phyloP scores from a whole-genome alignment of 2,113 vertebrate genomes.

The Gopherus flavomarginatus region DNA sequence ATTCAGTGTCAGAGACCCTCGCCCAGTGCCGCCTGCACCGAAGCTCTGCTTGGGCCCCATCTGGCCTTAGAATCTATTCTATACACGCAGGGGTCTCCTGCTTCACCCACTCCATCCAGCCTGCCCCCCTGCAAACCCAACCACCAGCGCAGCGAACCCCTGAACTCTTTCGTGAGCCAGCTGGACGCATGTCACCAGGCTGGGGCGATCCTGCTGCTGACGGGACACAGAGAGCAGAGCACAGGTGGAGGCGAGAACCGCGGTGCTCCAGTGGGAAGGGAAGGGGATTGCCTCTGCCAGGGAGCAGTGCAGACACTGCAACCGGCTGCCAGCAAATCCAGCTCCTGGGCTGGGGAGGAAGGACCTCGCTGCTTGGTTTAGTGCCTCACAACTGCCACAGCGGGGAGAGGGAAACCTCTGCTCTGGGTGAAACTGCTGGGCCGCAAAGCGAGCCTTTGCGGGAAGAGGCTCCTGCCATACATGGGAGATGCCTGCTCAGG shows the following conservation, averaged over 20 bases:
- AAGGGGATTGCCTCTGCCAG: background rate
- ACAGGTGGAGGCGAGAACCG: background rate
- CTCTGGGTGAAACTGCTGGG: background rate
- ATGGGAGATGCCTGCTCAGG: background rate
- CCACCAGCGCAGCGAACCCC: too few relatives aligned
- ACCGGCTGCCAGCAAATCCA: background rate
- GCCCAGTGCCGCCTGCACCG: background rate
- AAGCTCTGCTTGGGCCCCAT: too few relatives aligned
- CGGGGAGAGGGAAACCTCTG: background rate
- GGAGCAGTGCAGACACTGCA: background rate
- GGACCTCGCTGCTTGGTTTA: background rate
- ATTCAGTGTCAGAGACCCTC: too few relatives aligned
- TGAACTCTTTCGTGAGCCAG: too few relatives aligned
- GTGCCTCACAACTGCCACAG: too few relatives aligned
- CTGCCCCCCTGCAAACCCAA: too few relatives aligned
- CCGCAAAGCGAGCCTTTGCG: rapidly evolving
- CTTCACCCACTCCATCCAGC: too few relatives aligned
- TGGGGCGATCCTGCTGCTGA: too few relatives aligned
- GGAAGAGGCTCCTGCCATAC: background rate
- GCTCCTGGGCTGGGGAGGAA: too few relatives aligned
- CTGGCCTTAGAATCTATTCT: too few relatives aligned
- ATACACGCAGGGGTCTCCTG: background rate
- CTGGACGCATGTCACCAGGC: too few relatives aligned
- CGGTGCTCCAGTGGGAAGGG: background rate
- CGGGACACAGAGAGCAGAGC: too few relatives aligned